Base-by-base conservation (phyloP, 2,797 vertebrate species). In the Danio kyathit region DNA sequence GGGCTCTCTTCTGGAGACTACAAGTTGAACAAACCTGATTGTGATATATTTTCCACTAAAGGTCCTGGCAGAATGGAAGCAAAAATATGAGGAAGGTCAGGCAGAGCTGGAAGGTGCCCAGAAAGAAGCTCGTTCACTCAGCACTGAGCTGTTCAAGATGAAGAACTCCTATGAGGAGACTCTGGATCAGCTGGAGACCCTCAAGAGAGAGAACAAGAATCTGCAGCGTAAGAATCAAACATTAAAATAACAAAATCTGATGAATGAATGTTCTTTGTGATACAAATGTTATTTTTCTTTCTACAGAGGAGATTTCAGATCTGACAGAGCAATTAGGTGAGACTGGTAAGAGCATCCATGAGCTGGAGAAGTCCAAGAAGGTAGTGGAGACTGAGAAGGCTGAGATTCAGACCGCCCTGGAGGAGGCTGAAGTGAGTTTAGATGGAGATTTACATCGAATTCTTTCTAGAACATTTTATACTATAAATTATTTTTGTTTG, bases 201-300 rank as follows among this genome's bases (percentile, higher is more conserved):
- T 96, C 87, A 96, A 93, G 88, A 90, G 96, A 19, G 95, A 97
- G 87, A 96, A 96, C 89, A 97, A 96, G 90, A 97, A 97, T 76
- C 86, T 97, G 21, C 92, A 92, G 17, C 91, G 90, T 92, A 65
- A 38, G 54, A 44, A 63, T 52, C 1, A 41, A 66, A 54, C 64
- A 13, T 67, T 14, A 8, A 48, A 29, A 51, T 19, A 17, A 3
- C 2, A 5, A 60, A 5, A 60, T 17, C 5, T 60, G 57, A 19
- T 21, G 5, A 60, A 60, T 60, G 5, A 60, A 60, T 19, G 8
- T 29, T 29, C 29, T 4, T 51, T 52, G 52, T 5, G 8, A 43
- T 29, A 70, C 11, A 60, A n/a, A 60, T 5, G 1, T 71, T n/a
- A 13, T 7, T 10, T 8, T 40, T 49, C 1, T 21, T 3, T 21